A percentile compares a stretch with the other conserved stretches of the same genome.
Conservation (phyloP, 2,888 invertebrate genomes). For the Torymus texanus region DNA sequence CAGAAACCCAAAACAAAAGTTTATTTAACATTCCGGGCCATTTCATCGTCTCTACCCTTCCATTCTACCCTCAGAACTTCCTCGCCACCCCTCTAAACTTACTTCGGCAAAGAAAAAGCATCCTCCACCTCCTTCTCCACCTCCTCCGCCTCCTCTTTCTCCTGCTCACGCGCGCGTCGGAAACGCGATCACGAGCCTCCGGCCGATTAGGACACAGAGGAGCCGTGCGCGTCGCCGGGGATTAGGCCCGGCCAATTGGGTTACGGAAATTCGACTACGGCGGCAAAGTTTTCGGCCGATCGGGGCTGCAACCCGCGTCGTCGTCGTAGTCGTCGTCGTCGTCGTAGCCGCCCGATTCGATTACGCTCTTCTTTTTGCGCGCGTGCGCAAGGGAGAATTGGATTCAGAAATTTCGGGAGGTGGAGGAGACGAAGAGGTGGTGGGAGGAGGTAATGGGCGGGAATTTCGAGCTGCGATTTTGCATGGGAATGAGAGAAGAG, state of each 20-base stretch:
- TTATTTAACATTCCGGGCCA: background rate
- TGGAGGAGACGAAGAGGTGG: too few relatives aligned
- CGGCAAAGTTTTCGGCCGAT: constrained; percentile 50
- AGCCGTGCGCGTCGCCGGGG: background rate
- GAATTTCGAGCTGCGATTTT: background rate
- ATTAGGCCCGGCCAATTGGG: constrained; percentile 51
- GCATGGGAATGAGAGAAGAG: background rate
- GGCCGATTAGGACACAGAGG: constrained; percentile 43
- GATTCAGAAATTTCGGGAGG: constrained; percentile 9
- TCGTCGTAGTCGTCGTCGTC: background rate
- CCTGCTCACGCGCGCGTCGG: constrained; percentile 16
- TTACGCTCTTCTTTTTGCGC: constrained; percentile 23
- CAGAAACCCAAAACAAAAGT: too few relatives aligned
- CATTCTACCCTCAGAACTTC: too few relatives aligned
- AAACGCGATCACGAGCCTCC: constrained; percentile 49
- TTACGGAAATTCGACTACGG: constrained; percentile 50
- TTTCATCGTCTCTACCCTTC: background rate
- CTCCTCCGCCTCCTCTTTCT: constrained; percentile 1
- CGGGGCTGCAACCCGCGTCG: constrained; percentile 38
- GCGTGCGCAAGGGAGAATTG: background rate
- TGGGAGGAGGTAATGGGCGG: background rate
- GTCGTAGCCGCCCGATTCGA: constrained; percentile 45
- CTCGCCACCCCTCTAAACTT: background rate
- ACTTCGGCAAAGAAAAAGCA: background rate
- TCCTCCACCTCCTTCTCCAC: constrained; percentile 19